These are phyloP conservation scores for Collichthys lucidus DNA, from an alignment of 2,113 vertebrate species.

Conservation along the genomic window DNA sequence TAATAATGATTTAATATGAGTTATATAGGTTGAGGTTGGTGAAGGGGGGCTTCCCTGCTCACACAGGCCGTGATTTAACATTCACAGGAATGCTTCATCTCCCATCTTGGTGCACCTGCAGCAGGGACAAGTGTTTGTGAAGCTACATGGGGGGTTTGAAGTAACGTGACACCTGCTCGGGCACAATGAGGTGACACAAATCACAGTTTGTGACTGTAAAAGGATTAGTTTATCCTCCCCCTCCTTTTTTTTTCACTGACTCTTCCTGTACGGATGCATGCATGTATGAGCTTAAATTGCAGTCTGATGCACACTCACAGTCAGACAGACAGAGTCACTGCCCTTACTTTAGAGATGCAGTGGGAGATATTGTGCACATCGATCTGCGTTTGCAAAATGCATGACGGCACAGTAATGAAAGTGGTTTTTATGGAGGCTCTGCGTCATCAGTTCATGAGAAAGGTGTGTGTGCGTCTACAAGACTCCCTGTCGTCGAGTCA, in stretches of 20 bases:
- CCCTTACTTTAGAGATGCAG: constrained; percentile 17
- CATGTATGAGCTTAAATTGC: constrained; percentile 12
- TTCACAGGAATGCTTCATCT: constrained; percentile 34
- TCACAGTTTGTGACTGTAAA: constrained; percentile 10
- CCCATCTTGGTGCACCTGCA: constrained; percentile 61
- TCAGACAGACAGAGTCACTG: constrained; percentile 21
- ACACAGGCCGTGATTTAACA: constrained; percentile 32
- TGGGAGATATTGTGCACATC: constrained; percentile 42
- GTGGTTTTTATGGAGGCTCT: constrained; percentile 42
- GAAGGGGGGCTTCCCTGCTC: neutral
- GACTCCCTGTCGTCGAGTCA: neutral
- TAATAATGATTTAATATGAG: neutral
- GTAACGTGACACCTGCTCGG: constrained; percentile 42
- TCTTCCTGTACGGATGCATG: neutral
- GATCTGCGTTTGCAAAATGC: constrained; percentile 42
- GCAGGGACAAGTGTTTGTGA: constrained; percentile 16
- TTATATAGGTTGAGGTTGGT: no score
- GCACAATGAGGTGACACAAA: constrained; percentile 31
- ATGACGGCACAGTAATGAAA: constrained; percentile 33
- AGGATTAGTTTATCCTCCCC: neutral
- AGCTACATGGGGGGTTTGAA: neutral
- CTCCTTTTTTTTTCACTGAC: neutral
- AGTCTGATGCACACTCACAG: constrained; percentile 24
- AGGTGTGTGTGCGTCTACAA: neutral
- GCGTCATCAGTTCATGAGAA: constrained; percentile 33